A percentile compares a stretch with the other conserved stretches of the same genome.
Evolutionary conservation across 2,888 invertebrate species (phyloP).

Genomic region (Autographa pulchrina): DNA sequence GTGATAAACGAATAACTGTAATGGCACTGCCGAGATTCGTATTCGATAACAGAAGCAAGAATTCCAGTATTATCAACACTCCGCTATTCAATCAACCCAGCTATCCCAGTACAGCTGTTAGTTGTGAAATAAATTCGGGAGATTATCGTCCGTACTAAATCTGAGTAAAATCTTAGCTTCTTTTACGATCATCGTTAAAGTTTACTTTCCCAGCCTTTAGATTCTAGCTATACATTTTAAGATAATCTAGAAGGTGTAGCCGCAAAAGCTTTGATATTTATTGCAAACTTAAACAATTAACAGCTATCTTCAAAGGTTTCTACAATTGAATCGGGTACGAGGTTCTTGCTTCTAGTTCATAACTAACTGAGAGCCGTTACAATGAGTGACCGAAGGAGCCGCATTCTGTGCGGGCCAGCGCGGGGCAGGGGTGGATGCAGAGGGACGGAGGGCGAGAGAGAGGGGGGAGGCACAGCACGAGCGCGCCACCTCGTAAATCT

Average conservation of each 20-base stretch:
- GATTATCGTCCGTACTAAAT: constrained; percentile 56
- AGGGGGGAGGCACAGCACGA: constrained; percentile 74
- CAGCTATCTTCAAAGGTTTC: constrained; percentile 65
- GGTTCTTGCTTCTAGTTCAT: constrained; percentile 71
- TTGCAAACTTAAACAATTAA: constrained; percentile 67
- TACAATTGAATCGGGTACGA: constrained; percentile 72
- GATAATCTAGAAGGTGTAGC: constrained; percentile 49
- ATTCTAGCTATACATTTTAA: constrained; percentile 44
- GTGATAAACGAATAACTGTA: constrained; percentile 40
- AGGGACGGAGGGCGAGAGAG: constrained; percentile 58
- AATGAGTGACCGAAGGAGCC: constrained; percentile 72
- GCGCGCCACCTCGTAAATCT: constrained; percentile 82
- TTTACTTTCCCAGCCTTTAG: constrained; percentile 46
- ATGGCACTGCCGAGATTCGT: constrained; percentile 36
- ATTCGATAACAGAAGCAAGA: constrained; percentile 44
- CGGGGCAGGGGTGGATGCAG: constrained; percentile 56
- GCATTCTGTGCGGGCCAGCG: constrained; percentile 64
- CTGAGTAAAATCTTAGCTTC: constrained; percentile 50
- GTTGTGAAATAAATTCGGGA: constrained; percentile 55
- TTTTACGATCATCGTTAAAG: constrained; percentile 53
- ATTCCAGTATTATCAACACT: constrained; percentile 42
- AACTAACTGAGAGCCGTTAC: constrained; percentile 78
- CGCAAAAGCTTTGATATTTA: constrained; percentile 47
- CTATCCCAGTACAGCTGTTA: constrained; percentile 44
- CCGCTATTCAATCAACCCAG: constrained; percentile 36